Base-by-base conservation (phyloP, 2,797 vertebrate genomes). In the Clarias pachynema region DNA sequence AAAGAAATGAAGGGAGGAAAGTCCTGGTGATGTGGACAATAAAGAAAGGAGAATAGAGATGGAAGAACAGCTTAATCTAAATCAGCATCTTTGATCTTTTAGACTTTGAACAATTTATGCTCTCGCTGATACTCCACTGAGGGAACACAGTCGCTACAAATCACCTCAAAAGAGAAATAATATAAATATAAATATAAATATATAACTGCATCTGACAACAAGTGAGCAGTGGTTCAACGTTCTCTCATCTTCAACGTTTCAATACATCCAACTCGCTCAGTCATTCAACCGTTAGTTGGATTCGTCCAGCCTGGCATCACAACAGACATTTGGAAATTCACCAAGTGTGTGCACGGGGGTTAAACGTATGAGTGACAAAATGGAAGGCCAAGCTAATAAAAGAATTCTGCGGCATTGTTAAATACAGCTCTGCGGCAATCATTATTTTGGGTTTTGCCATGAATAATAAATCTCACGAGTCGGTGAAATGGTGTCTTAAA, bases 401-500 rank as follows among this genome's bases (percentile, higher is more conserved):
- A 65, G 20, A 77, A 85, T 70, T 69, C 68, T 86, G 60, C 81
- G 62, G 72, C 44, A 81, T 44, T 81, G 60, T 26, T 86, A 81
- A 84, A 74, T 83, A 81, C 63, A 29, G 75, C 62, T 85, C 72
- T 44, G 49, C 75, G 85, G 82, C 81, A 69, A 74, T 63, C 84
- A 65, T 62, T 59, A 85, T 81, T 84, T n/a, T 57, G 29, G 44
- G 75, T 80, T 87, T 88, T 82, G 56, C 20, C 63, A 53, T 70
- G 79, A 73, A 84, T 87, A 88, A 88, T 87, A 78, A 78, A 87
- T 88, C 83, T 88, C 31, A 57, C 29, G 74, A 89, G 89, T 89
- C 77, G 37, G 49, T 53, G 75, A 91, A 86, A 90, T 89, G 86
- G 89, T 82, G 84, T 93, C 85, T 88, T 88, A 72, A 92, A 91